Percentiles rank a stretch among this genome's conserved stretches.
These are phyloP conservation scores for Clamator glandarius DNA, from an alignment of 2,797 vertebrate species.

Conservation along the genomic window DNA sequence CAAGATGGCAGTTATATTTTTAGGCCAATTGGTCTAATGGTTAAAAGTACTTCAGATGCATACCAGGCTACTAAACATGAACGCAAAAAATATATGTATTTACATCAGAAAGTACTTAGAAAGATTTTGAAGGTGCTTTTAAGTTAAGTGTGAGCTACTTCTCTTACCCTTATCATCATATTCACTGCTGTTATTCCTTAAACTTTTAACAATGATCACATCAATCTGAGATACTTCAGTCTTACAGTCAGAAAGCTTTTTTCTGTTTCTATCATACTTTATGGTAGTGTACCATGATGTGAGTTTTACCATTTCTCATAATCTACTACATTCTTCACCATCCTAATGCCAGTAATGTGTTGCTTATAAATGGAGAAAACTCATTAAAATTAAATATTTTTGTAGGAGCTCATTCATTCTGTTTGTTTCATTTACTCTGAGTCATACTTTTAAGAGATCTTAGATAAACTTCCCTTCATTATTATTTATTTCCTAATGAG, in stretches of 20 bases:
- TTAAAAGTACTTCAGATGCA: not conserved
- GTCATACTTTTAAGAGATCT: not conserved
- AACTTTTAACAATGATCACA: not conserved
- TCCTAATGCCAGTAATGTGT: not conserved
- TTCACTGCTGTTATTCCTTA: not conserved
- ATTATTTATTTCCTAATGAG: not conserved
- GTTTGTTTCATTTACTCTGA: not conserved
- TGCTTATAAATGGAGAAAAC: not conserved
- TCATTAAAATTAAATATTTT: not conserved
- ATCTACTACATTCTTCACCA: not conserved
- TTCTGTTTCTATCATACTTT: not conserved
- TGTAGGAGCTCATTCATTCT: not conserved
- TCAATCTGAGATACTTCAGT: not conserved
- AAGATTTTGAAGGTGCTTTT: not conserved
- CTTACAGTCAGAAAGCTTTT: not conserved
- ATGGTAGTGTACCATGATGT: rapidly evolving
- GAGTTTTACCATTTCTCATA: not conserved
- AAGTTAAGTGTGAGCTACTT: not conserved
- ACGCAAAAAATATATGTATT: not conserved
- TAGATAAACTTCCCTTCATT: not conserved
- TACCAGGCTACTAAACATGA: not conserved
- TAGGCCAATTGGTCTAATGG: not conserved
- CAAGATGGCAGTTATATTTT: not conserved
- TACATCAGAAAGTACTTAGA: not conserved
- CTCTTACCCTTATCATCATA: not conserved